Conservation (phyloP, 2,113 vertebrate genomes). For the Vireo altiloquus region DNA sequence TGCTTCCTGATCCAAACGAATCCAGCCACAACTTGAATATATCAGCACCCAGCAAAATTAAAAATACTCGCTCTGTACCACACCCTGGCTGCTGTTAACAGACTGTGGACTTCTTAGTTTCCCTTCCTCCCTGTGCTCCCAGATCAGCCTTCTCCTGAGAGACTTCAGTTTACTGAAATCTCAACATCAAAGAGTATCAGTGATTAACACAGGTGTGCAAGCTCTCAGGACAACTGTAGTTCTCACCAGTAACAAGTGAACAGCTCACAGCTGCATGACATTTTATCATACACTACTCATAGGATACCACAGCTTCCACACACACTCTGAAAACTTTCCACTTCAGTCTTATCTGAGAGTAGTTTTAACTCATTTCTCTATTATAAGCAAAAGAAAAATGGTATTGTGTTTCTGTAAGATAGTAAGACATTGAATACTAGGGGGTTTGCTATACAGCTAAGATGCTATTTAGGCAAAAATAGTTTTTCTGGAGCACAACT, state of each 20-base stretch:
- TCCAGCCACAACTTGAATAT: background rate
- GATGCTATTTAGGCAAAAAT: background rate
- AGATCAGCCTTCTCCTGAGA: background rate
- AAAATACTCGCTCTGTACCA: background rate
- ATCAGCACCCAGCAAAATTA: background rate
- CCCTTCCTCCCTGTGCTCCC: background rate
- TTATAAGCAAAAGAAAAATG: background rate
- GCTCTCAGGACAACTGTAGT: background rate
- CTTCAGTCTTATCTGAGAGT: background rate
- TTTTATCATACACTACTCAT: background rate
- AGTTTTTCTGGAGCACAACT: background rate
- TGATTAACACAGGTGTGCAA: background rate
- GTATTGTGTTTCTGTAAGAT: background rate
- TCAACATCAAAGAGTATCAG: background rate
- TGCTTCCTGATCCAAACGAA: background rate
- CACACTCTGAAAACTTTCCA: background rate
- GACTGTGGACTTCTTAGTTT: background rate
- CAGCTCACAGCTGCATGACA: background rate
- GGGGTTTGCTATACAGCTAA: background rate
- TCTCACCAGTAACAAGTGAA: background rate
- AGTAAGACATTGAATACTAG: background rate
- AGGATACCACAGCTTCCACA: background rate
- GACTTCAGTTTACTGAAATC: background rate
- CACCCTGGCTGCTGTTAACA: background rate
- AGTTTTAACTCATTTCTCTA: constrained; percentile 4